These are phyloP conservation scores for Urosaurus nigricauda DNA, from an alignment of 2,797 vertebrate species.

Conservation along the genomic window DNA sequence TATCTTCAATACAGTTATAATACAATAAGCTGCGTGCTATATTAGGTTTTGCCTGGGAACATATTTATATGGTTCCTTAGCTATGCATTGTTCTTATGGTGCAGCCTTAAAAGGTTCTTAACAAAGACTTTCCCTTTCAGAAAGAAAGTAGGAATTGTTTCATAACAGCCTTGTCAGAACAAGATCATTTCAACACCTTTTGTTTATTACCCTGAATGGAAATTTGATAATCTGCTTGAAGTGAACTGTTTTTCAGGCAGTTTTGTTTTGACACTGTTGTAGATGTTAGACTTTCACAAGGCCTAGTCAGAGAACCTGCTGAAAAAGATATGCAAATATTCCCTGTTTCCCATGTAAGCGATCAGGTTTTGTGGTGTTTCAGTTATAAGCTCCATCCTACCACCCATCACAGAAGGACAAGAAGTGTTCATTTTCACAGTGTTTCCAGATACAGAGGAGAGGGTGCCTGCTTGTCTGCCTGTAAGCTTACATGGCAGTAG, in stretches of 20 bases:
- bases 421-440: constrained; percentile 35
- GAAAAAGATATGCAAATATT: not conserved
- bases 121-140: constrained; percentile 12
- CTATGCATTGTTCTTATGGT: constrained; percentile 3
- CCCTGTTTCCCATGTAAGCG: constrained; percentile 40
- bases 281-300: constrained; percentile 54
- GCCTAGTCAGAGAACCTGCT: constrained; percentile 9
- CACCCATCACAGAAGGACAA: not conserved
- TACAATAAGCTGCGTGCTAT: not conserved
- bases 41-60: not conserved
- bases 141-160: constrained; percentile 32
- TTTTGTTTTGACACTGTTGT: constrained; percentile 4
- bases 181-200: constrained; percentile 31
- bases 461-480: constrained; percentile 59
- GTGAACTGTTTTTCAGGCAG: constrained; percentile 55
- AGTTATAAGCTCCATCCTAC: not conserved
- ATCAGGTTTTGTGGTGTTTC: not conserved
- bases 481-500: constrained; percentile 39
- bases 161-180: constrained; percentile 46
- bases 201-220: constrained; percentile 34
- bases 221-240: constrained; percentile 56
- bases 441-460: constrained; percentile 22
- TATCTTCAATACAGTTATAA: not conserved
- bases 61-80: not conserved
- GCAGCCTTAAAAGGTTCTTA: not conserved